Conservation (phyloP, 1,140 invertebrate genomes). For the Drosophila equinoxialis region DNA sequence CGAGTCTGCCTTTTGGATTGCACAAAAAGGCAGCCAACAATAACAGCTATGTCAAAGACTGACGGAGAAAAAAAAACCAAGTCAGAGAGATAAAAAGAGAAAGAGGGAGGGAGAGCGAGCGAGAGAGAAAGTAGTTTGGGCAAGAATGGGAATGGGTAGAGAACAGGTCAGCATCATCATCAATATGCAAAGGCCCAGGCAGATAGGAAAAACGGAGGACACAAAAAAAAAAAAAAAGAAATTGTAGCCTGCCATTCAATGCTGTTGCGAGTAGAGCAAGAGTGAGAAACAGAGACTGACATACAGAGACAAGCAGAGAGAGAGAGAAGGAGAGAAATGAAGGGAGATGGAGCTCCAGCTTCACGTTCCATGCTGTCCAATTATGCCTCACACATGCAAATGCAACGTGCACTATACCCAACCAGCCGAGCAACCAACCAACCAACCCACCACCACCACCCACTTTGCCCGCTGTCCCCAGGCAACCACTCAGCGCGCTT, state of each 20-base stretch:
- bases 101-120: neutral
- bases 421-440: neutral
- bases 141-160: slow-evolving; percentile 5
- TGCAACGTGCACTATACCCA: slow-evolving; percentile 61
- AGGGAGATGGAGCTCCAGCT: slow-evolving; percentile 16
- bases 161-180: slow-evolving; percentile 57
- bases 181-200: slow-evolving; percentile 68
- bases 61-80: slow-evolving; percentile 6
- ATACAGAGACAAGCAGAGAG: neutral
- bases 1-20: slow-evolving; percentile 39
- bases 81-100: slow-evolving; percentile 7
- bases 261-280: slow-evolving; percentile 17
- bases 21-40: slow-evolving; percentile 54
- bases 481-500: slow-evolving; percentile 72
- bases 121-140: slow-evolving; percentile 6
- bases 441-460: neutral
- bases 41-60: slow-evolving; percentile 24
- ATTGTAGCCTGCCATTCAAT: slow-evolving; percentile 59
- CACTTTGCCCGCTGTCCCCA: slow-evolving; percentile 22
- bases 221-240: slow-evolving; percentile 20
- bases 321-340: neutral
- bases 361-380: slow-evolving; percentile 62
- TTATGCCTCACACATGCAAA: slow-evolving; percentile 78
- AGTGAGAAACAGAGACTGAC: slow-evolving; percentile 19
- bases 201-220: slow-evolving; percentile 6